phyloP scores from a whole-genome alignment of 2,888 invertebrate species.

The Cheilosia pagana region DNA sequence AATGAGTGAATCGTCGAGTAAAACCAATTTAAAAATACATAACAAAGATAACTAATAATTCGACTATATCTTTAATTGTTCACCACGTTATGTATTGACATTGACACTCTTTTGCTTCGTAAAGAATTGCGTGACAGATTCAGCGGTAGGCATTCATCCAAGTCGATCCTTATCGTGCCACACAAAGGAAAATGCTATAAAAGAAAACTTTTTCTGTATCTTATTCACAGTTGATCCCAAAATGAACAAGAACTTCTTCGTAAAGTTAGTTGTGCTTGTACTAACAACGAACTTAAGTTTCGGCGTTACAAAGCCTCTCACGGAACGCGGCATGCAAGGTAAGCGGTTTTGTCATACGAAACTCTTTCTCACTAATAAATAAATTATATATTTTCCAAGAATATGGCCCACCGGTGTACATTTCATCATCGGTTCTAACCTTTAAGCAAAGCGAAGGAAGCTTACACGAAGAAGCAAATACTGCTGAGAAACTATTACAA shows the following conservation, averaged over 20 bases:
- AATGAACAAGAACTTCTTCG: constrained; percentile 7
- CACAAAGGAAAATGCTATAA: neutral
- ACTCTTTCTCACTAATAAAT: too few species aligned
- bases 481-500: constrained; percentile 1
- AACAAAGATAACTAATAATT: too few species aligned
- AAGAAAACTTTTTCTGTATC: neutral
- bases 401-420: constrained; percentile 23
- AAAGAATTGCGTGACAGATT: constrained; percentile 1
- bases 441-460: constrained; percentile 12
- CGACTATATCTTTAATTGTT: too few species aligned
- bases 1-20: too few species aligned
- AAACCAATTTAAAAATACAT: too few species aligned
- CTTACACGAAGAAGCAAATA: neutral
- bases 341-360: neutral
- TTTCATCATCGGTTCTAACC: constrained; percentile 36
- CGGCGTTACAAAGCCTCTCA: neutral
- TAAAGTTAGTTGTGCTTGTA: neutral
- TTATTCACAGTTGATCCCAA: neutral
- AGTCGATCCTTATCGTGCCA: neutral
- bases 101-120: too few species aligned
- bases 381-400: constrained; percentile 12
- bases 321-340: constrained; percentile 10
- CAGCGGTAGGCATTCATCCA: neutral
- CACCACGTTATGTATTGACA: too few species aligned
- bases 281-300: neutral